A percentile compares a stretch with the other conserved stretches of the same genome.
phyloP scores from a whole-genome alignment of 2,888 invertebrate genomes.

The Chouioia cunea region DNA sequence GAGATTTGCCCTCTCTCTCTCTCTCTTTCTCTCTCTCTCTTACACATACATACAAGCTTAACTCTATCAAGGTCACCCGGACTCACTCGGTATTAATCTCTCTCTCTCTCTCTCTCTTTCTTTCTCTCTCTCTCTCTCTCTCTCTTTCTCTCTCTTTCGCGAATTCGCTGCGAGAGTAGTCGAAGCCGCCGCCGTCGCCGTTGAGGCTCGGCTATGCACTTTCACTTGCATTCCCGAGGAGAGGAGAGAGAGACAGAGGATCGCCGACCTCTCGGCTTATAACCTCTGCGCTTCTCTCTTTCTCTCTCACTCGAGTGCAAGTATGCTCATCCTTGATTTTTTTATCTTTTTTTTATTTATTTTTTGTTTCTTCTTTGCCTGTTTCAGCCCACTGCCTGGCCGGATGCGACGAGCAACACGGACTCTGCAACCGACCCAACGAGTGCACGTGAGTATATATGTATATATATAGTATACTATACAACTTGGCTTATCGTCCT shows the following conservation, averaged over 20 bases:
- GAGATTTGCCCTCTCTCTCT: constrained; percentile 38
- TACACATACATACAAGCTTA: constrained; percentile 38
- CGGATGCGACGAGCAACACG: constrained; percentile 92
- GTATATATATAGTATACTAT: neutral
- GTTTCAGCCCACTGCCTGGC: constrained; percentile 92
- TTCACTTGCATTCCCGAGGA: constrained; percentile 20
- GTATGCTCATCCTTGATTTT: constrained; percentile 47
- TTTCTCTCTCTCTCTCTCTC: constrained; percentile 30
- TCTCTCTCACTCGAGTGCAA: constrained; percentile 61
- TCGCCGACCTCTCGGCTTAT: constrained; percentile 37
- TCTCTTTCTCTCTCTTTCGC: neutral
- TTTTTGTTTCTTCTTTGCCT: constrained; percentile 69
- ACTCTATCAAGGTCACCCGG: constrained; percentile 47
- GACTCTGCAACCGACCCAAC: constrained; percentile 91
- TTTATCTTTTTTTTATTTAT: constrained; percentile 64
- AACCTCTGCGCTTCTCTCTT: constrained; percentile 14
- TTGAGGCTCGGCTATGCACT: constrained; percentile 27
- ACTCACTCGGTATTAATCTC: constrained; percentile 34
- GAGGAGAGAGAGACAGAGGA: constrained; percentile 4
- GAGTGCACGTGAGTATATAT: constrained; percentile 92
- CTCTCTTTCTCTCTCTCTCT: constrained; percentile 46
- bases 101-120: constrained; percentile 12
- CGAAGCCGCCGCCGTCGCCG: neutral
- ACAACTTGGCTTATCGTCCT: constrained; percentile 13
- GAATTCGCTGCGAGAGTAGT: neutral